Conservation (phyloP, 92 coral and sea anemone species). For the Zoanthus sociatus region DNA sequence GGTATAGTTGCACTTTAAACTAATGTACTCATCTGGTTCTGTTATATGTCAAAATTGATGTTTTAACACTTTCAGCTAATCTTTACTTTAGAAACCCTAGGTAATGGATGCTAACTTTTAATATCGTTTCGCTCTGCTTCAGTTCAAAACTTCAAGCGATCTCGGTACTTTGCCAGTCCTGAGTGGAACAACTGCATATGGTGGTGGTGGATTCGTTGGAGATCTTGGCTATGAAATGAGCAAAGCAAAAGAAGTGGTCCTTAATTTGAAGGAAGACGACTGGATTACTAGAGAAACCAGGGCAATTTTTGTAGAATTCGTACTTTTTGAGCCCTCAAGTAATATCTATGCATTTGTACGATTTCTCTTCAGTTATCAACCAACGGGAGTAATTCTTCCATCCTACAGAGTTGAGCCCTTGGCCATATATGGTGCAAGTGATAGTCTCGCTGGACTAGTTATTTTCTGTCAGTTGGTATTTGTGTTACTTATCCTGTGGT, state of each 20-base stretch:
- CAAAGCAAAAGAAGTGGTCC: conserved; percentile 37
- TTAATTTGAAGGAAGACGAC: conserved; percentile 35
- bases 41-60: too few species aligned
- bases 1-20: too few species aligned
- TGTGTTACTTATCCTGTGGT: conserved; percentile 47
- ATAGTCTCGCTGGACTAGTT: conserved; percentile 48
- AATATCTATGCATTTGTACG: conserved; percentile 67
- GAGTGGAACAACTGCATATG: conserved; percentile 18
- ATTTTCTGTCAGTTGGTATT: conserved; percentile 60
- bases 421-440: conserved; percentile 71
- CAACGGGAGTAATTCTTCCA: conserved; percentile 74
- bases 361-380: conserved; percentile 69
- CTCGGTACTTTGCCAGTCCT: conserved; percentile 34
- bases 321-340: conserved; percentile 48
- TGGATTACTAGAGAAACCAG: conserved; percentile 49
- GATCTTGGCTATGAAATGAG: conserved; percentile 45
- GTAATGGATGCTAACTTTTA: too few species aligned
- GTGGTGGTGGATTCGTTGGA: conserved; percentile 38
- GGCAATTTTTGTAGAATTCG: conserved; percentile 48
- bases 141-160: conserved; percentile 19
- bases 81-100: too few species aligned
- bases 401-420: conserved; percentile 69
- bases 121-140: not conserved
- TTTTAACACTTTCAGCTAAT: too few species aligned
- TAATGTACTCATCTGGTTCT: too few species aligned